A percentile compares a stretch with the other conserved stretches of the same genome.
These are phyloP conservation scores for Epinephelus cyanopodus DNA, from an alignment of 2,113 vertebrate species.

Conservation along the genomic window DNA sequence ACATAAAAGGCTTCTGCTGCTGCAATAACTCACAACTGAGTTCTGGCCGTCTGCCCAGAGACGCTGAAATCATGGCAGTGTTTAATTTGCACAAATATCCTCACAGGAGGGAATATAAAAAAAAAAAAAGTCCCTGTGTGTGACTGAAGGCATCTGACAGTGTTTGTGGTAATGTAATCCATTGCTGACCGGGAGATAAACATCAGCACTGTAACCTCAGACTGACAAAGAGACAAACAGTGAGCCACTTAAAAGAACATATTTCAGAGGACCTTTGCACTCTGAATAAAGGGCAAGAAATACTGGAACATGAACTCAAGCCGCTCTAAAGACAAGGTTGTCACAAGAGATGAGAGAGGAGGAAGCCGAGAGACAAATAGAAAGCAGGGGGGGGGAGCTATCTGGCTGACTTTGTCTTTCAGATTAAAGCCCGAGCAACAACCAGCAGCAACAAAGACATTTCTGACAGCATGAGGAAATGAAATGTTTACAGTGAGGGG, in stretches of 20 bases:
- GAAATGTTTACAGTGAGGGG: conserved; percentile 82
- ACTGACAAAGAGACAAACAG: conserved; percentile 71
- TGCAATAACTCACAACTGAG: conserved; percentile 72
- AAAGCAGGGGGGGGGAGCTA: conserved; percentile 55
- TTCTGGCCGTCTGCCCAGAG: conserved; percentile 72
- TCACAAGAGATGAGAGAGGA: conserved; percentile 70
- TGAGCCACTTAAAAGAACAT: conserved; percentile 64
- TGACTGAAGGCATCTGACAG: conserved; percentile 46
- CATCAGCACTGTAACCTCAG: conserved; percentile 66
- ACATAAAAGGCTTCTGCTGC: conserved; percentile 77
- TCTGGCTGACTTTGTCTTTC: conserved; percentile 84
- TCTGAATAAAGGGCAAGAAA: conserved; percentile 60
- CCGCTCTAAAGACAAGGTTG: conserved; percentile 65
- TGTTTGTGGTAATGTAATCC: conserved; percentile 72
- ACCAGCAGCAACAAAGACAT: conserved; percentile 76
- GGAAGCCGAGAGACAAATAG: conserved; percentile 68
- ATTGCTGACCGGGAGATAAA: conserved; percentile 66
- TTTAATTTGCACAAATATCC: conserved; percentile 78
- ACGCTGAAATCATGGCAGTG: conserved; percentile 75
- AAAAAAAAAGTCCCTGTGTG: conserved; percentile 25
- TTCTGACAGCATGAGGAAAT: conserved; percentile 85
- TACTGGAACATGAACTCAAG: conserved; percentile 63
- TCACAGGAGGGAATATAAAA: conserved; percentile 36
- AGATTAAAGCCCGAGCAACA: conserved; percentile 84
- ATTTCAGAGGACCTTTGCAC: conserved; percentile 66